phyloP scores from a whole-genome alignment of 2,113 vertebrate species.

The Arothron firmamentum region DNA sequence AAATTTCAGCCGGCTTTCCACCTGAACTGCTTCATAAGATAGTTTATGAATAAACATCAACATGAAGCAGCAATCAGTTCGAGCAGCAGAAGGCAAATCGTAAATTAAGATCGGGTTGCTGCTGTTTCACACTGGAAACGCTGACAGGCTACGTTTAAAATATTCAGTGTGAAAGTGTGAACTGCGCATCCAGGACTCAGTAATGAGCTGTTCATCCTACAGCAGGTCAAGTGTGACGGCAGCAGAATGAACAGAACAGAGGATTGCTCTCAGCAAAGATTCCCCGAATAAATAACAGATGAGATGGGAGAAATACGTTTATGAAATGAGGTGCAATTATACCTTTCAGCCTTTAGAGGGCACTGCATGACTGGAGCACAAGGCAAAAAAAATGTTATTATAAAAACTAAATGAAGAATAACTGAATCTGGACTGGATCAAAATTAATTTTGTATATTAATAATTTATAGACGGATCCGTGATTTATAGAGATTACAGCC shows the following conservation, averaged over 20 bases:
- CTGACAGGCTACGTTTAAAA: too few species aligned
- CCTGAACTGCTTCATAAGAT: not conserved
- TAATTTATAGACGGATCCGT: too few species aligned
- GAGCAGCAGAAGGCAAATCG: not conserved
- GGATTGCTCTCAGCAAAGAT: not conserved
- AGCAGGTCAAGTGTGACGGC: not conserved
- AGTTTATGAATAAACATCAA: not conserved
- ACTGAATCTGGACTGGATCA: too few species aligned
- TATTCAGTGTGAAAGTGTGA: too few species aligned
- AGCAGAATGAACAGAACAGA: not conserved
- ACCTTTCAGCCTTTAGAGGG: constrained; percentile 35
- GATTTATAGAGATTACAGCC: too few species aligned
- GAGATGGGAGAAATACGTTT: not conserved
- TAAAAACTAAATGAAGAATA: too few species aligned
- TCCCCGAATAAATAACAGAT: not conserved
- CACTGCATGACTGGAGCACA: constrained; percentile 2
- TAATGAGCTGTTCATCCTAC: too few species aligned
- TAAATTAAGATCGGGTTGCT: too few species aligned
- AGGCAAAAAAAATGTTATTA: not conserved
- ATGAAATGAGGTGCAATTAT: constrained; percentile 17
- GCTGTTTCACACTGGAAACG: too few species aligned
- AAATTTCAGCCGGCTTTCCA: not conserved
- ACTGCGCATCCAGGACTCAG: too few species aligned
- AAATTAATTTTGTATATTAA: too few species aligned
- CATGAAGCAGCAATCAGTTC: not conserved